Evolutionary conservation across 2,888 invertebrate species (phyloP), one percentile per base, ranked within the genome.

Genomic region (Ceratothoa steindachneri): DNA sequence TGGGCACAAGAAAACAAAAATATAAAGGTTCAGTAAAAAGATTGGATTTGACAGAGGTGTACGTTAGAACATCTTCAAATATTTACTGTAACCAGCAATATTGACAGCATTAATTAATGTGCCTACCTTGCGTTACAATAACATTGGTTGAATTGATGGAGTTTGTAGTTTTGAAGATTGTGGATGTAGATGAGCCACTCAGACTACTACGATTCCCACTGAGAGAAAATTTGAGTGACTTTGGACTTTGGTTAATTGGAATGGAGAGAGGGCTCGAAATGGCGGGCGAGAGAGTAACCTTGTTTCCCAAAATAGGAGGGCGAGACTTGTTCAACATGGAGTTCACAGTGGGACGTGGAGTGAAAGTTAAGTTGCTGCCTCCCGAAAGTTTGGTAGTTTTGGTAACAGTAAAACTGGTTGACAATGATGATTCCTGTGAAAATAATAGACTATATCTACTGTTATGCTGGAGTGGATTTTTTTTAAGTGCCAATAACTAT

Each of bases 241-340:
- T 60, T 22, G 60, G 12, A 24, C 12, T 2, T 41, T 5, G 41
- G 22, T 60, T 60, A 1, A 60, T 60, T 60, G 60, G 27, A 60
- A 60, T 60, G 24, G n/a, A 22, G n/a, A 24, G 12, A 1, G 60
- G 12, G 24, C 12, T 60, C 12, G 60, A 12, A 60, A 60, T 60
- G 60, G 60, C 27, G 12, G 60, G 60, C 1, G 60, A 60, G n/a
- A 60, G 19, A 22, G 60, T 60, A 60, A 60, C 12, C 24, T 60
- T 60, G 24, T 60, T 60, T 60, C 60, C 60, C 19, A 60, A 24
- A 60, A 60, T 60, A 24, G 60, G 24, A 60, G 60, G 22, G 22
- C 60, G 19, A 60, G 27, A 12, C 24, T 60, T 60, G 27, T 24
- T 60, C 24, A 24, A 22, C 27, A 24, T 12, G 1, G 60, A 60